Evolutionary conservation across 1,140 invertebrate species (phyloP), one percentile per base, ranked within the genome.

Genomic region (Propsilocerus akamusi): DNA sequence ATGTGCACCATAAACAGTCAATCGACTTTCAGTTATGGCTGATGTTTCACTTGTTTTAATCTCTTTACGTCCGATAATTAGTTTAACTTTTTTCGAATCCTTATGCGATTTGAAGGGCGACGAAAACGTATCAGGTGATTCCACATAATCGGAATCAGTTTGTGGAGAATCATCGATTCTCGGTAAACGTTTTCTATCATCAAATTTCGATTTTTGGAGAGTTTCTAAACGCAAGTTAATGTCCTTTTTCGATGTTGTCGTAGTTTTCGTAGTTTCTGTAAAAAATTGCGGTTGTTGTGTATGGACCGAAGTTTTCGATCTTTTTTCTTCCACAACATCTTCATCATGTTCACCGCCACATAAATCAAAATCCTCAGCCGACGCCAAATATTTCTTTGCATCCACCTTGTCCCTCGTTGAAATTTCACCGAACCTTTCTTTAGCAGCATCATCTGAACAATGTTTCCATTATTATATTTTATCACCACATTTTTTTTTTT

Each of bases 1-100:
- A 48, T 62, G 59, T 4, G 64, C 59, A 26, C 68, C 62, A 52
- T 70, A 71, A 5, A 72, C 53, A 12, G 68, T 72, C 8, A 72
- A 56, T 22, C 64, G 56, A 56, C 68, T 72, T 60, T 72, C 69
- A 17, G 70, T 64, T 6, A 64, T 66, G 3, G 70, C 69, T 22
- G 64, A 66, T 5, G 68, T 65, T 53, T 72, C 71, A 51, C 61
- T 61, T 1, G 68, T 71, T 28, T 63, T 59, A 6, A 72, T 62
- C 58, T 72, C 68, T 59, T 72, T 72, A 26, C 67, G 60, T 12
- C 68, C 70, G 26, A 72, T 70, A 5, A 72, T 58, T 20, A 72
- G 57, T 57, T 72, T 69, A 41, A 72, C 53, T 1, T 67, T 68
- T 11, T 68, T 65, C 49, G 52, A 49, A 26, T 25, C 28, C 26